Evolutionary conservation across 1,140 invertebrate genomes (phyloP).

Genomic region (Philaenus spumarius): DNA sequence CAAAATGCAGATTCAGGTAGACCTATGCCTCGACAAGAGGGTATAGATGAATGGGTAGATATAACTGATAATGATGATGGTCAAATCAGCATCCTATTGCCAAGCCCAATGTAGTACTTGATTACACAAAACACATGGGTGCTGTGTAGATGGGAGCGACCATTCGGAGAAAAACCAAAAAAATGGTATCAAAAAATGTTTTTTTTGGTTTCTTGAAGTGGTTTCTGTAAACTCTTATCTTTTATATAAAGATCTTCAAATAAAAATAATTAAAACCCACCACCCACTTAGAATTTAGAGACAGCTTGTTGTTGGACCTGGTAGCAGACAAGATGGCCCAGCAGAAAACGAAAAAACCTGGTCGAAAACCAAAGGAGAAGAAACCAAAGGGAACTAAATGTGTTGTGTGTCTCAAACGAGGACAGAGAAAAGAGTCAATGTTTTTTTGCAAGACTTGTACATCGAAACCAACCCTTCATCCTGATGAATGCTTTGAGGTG

Average conservation of each 20-base stretch:
- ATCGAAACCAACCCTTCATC: background rate
- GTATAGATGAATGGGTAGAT: too few relatives aligned
- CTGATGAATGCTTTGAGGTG: slow-evolving; percentile 7
- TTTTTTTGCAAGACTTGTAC: slow-evolving; percentile 8
- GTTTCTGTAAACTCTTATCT: background rate
- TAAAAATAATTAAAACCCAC: background rate
- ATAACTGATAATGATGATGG: too few relatives aligned
- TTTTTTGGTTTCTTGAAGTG: background rate
- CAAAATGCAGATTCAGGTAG: too few relatives aligned
- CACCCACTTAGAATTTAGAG: background rate
- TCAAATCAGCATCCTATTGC: background rate
- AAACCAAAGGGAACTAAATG: background rate
- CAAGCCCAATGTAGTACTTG: background rate
- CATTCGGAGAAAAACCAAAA: too few relatives aligned
- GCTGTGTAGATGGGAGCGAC: background rate
- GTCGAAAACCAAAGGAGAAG: background rate
- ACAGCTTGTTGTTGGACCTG: background rate
- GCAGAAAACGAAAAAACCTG: background rate
- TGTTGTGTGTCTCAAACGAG: background rate
- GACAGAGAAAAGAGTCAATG: background rate
- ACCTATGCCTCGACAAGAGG: too few relatives aligned
- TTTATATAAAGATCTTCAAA: background rate
- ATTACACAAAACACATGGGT: background rate
- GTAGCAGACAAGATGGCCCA: background rate
- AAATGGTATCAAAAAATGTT: too few relatives aligned